phyloP scores from a whole-genome alignment of 2,113 vertebrate genomes.

The Eleginops maclovinus region DNA sequence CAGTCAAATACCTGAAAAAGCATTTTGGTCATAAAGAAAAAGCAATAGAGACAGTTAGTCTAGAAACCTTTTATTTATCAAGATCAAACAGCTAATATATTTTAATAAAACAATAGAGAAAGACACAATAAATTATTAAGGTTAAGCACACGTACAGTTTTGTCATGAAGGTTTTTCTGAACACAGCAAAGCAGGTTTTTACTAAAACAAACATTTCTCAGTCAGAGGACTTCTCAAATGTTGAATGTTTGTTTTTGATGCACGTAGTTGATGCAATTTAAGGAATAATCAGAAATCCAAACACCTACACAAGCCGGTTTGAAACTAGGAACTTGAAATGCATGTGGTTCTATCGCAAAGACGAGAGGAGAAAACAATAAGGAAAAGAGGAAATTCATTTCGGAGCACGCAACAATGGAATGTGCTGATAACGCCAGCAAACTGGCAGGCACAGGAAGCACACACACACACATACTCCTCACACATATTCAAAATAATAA shows the following conservation, averaged over 20 bases:
- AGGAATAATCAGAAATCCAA: not conserved
- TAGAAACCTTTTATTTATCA: constrained; percentile 77
- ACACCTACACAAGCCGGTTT: constrained; percentile 12
- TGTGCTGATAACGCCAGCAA: constrained; percentile 60
- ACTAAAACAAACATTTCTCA: constrained; percentile 41
- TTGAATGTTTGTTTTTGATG: not conserved
- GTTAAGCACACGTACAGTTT: constrained; percentile 59
- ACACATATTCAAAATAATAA: constrained; percentile 2
- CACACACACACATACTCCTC: not conserved
- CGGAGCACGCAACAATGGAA: constrained; percentile 56
- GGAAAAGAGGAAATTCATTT: constrained; percentile 55
- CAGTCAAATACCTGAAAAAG: constrained; percentile 16
- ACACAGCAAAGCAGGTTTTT: constrained; percentile 53
- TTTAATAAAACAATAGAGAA: constrained; percentile 69
- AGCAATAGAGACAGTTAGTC: constrained; percentile 42
- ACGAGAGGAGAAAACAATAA: constrained; percentile 35
- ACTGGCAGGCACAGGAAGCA: constrained; percentile 56
- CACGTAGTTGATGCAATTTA: too few species aligned
- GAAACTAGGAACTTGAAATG: not conserved
- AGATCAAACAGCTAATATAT: constrained; percentile 68
- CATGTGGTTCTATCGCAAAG: constrained; percentile 3
- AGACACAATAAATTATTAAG: constrained; percentile 75
- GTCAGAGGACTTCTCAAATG: not conserved
- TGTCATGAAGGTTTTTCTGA: constrained; percentile 57
- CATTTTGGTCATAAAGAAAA: constrained; percentile 4